Conservation (phyloP, 2,797 vertebrate species). For the Botia almorhae region DNA sequence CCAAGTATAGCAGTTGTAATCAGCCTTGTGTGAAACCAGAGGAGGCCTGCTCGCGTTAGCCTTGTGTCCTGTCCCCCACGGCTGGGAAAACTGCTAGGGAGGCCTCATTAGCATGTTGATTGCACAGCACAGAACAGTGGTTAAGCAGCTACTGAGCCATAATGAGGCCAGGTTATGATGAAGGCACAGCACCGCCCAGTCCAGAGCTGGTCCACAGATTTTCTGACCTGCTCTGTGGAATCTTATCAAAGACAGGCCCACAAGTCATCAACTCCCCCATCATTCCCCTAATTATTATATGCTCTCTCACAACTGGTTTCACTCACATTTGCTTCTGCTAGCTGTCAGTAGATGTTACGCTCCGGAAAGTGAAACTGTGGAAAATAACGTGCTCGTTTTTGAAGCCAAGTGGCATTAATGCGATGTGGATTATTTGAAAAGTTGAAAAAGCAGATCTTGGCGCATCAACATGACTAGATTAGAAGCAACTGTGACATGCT, state of each 20-base stretch:
- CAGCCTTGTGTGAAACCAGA: conserved; percentile 39
- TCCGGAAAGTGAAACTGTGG: neutral
- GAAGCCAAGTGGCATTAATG: neutral
- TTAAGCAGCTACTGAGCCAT: conserved; percentile 53
- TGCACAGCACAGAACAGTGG: conserved; percentile 51
- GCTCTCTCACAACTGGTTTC: conserved; percentile 7
- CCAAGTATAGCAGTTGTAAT: conserved; percentile 34
- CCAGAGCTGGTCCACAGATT: conserved; percentile 4
- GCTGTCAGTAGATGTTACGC: neutral
- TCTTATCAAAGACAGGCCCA: conserved; percentile 52
- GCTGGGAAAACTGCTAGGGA: conserved; percentile 28
- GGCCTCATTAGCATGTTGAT: conserved; percentile 62
- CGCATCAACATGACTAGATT: conserved; percentile 19
- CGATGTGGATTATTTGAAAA: conserved; percentile 1
- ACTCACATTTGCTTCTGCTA: conserved; percentile 1
- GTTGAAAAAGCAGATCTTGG: conserved; percentile 1
- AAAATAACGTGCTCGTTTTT: neutral
- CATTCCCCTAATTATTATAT: conserved; percentile 52
- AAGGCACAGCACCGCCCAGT: conserved; percentile 30
- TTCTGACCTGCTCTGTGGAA: conserved; percentile 21
- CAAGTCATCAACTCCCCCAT: conserved; percentile 48
- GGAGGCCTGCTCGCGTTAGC: conserved; percentile 53
- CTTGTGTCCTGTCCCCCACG: conserved; percentile 32
- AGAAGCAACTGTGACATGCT: conserved; percentile 5
- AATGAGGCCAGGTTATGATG: conserved; percentile 57